Percentiles rank a stretch among this genome's conserved stretches.
Evolutionary conservation across 35 echinoderm and acorn worm genomes (phyloP).

Genomic region (Hemicentrotus pulcherrimus): DNA sequence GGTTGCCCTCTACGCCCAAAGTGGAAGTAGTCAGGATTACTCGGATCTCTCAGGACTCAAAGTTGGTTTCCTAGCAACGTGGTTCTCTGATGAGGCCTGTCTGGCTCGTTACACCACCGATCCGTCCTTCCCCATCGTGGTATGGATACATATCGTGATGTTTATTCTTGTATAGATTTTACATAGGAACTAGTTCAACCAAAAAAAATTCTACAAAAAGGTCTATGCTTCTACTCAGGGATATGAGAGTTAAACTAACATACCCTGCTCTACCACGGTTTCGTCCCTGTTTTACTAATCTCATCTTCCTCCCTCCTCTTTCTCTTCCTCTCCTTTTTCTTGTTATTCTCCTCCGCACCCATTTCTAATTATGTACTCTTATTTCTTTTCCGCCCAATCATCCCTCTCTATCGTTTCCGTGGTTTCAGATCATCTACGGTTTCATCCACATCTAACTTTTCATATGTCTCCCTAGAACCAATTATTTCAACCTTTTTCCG

Average conservation of each 20-base stretch:
- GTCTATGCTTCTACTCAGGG: no score
- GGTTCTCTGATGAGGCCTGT: background rate
- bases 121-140: background rate
- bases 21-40: conserved; percentile 25
- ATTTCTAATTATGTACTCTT: no score
- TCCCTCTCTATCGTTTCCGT: no score
- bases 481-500: no score
- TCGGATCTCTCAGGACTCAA: background rate
- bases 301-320: background rate
- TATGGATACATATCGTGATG: background rate
- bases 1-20: conserved; percentile 20
- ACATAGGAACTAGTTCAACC: no score
- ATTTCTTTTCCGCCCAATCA: no score
- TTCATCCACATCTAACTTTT: no score
- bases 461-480: no score
- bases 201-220: no score
- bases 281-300: background rate
- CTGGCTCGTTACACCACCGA: background rate
- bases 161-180: background rate
- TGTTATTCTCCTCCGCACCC: background rate
- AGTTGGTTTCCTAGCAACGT: conserved; percentile 6
- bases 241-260: no score
- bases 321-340: background rate
- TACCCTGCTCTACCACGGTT: background rate
- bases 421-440: no score